phyloP scores from a whole-genome alignment of 2,797 vertebrate genomes.

The Caiman crocodilus region DNA sequence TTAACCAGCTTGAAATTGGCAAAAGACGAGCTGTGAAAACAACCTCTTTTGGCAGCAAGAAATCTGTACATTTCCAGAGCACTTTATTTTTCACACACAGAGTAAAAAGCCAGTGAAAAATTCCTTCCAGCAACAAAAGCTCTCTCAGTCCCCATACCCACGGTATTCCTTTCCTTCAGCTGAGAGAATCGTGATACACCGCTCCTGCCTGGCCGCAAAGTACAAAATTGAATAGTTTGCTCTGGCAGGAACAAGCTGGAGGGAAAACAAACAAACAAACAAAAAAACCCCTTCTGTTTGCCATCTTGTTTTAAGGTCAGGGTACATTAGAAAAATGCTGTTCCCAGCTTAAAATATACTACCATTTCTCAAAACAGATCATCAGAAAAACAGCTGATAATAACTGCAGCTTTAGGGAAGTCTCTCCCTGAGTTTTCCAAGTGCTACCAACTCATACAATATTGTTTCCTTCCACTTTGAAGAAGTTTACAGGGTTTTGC shows the following conservation, averaged over 20 bases:
- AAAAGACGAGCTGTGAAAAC: conserved; percentile 60
- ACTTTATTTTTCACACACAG: conserved; percentile 23
- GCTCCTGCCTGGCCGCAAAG: conserved; percentile 15
- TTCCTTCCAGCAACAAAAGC: conserved; percentile 58
- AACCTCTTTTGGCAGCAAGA: conserved; percentile 60
- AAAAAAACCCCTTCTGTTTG: conserved; percentile 22
- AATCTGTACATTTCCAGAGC: conserved; percentile 51
- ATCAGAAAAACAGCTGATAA: conserved; percentile 1
- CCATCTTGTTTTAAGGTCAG: conserved; percentile 59
- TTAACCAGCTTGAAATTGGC: conserved; percentile 63
- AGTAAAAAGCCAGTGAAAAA: conserved; percentile 55
- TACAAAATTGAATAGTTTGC: conserved; percentile 42
- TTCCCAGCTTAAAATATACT: conserved; percentile 49
- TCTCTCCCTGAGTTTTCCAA: not conserved
- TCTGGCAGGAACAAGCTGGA: conserved; percentile 56
- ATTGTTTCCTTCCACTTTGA: not conserved
- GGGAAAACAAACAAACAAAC: conserved; percentile 7
- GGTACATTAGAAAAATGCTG: conserved; percentile 52
- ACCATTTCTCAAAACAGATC: conserved; percentile 47
- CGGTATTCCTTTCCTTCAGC: conserved; percentile 22
- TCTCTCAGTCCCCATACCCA: conserved; percentile 6
- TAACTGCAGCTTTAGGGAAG: conserved; percentile 16
- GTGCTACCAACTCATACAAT: not conserved
- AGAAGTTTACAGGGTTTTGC: not conserved
- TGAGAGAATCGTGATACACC: not conserved